Evolutionary conservation across 2,113 vertebrate genomes (phyloP).

Genomic region (Porphyrio hochstetteri): DNA sequence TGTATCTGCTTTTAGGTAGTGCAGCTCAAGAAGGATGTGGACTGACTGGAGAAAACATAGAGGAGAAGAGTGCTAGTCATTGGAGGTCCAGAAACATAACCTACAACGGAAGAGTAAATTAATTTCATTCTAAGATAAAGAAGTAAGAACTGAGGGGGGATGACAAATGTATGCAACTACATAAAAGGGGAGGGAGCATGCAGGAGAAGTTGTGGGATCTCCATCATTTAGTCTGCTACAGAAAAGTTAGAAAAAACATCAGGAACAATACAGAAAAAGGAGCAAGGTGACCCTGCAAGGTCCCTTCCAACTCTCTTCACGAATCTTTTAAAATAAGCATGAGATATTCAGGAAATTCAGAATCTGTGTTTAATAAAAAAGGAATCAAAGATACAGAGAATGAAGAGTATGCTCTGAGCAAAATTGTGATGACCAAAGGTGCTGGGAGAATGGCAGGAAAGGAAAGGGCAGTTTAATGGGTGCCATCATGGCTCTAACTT

Average conservation of each 20-base stretch:
- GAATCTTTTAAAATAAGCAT: not conserved
- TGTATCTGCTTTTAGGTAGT: not conserved
- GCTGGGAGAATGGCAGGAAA: not conserved
- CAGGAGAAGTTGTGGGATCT: not conserved
- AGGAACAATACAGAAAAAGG: not conserved
- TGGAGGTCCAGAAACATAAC: not conserved
- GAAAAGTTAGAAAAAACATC: not conserved
- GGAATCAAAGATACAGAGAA: not conserved
- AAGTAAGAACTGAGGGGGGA: fast-evolving
- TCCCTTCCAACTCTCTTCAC: not conserved
- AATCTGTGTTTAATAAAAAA: not conserved
- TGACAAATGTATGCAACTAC: not conserved
- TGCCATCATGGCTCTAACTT: not conserved
- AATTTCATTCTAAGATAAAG: not conserved
- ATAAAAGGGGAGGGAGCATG: fast-evolving
- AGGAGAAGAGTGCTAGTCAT: not conserved
- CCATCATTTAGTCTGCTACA: not conserved
- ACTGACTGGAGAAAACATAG: not conserved
- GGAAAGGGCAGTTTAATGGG: not conserved
- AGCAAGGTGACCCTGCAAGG: not conserved
- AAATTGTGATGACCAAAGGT: not conserved
- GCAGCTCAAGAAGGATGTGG: not conserved
- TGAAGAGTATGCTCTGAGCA: not conserved
- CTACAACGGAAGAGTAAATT: not conserved
- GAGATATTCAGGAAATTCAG: not conserved